Evolutionary conservation across 1,140 invertebrate genomes (phyloP), one percentile per base, ranked within the genome.

Genomic region (Bicyclus anynana): DNA sequence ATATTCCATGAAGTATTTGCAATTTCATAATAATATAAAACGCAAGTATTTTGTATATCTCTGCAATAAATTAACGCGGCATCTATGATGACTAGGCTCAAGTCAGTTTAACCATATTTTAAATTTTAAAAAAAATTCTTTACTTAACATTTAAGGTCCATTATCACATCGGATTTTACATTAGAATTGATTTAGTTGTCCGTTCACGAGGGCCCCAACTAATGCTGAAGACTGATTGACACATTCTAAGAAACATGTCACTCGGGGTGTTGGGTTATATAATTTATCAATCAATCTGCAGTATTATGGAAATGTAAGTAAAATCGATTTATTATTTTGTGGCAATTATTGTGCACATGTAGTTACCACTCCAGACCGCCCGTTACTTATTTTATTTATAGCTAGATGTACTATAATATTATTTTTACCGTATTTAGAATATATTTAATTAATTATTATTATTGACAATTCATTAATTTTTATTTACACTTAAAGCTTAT

Each of bases 351-450:
- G 26, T 33, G 17, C 54, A 49, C 20, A 26, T 35, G 33, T 54
- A 60, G 58, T 60, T 60, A 60, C 58, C 58, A 60, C 21, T 37
- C 23, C 47, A 49, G 23, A 50, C 58, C 58, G 61, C 55, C 61
- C 61, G 17, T 50, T 56, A 63, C 52, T 63, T 59, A 63, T 27
- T 47, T 55, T 53, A 42, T 47, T 18, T 58, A 49, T 20, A 40
- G 20, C 47, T n/a, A n/a, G n/a, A n/a, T n/a, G n/a, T n/a, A n/a
- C n/a, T n/a, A n/a, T n/a, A n/a, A 49, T 54, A 53, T 27, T 47
- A 29, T 52, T 21, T n/a, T 37, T 35, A 58, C 21, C 33, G 51
- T 33, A 51, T 46, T n/a, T 54, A 38, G 14, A 46, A 44, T 55
- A 55, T 44, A 33, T n/a, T n/a, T n/a, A n/a, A n/a, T n/a, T n/a